Evolutionary conservation across 2,888 invertebrate genomes (phyloP).

Genomic region (Dioctria rufipes): DNA sequence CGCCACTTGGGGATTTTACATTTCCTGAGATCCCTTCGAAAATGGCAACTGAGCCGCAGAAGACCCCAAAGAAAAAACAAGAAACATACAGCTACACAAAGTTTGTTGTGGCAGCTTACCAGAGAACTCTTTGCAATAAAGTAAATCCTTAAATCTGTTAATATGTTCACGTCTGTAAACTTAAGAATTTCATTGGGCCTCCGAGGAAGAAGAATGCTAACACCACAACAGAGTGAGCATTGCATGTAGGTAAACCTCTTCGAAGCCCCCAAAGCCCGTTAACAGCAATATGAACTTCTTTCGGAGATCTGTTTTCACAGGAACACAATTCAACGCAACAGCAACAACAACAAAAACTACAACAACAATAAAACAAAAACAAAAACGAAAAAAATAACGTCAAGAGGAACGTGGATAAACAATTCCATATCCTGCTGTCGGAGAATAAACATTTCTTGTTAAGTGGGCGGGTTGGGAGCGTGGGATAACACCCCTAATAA

Average conservation of each 20-base stretch:
- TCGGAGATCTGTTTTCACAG: constrained; percentile 36
- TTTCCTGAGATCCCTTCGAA: constrained; percentile 13
- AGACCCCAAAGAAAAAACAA: background rate
- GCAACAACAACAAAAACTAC: too few species aligned
- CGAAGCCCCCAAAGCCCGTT: background rate
- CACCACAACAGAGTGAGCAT: constrained; percentile 6
- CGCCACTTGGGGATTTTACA: constrained; percentile 46
- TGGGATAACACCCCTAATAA: constrained; percentile 16
- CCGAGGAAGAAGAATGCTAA: background rate
- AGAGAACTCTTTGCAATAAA: constrained; percentile 35
- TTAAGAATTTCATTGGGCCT: constrained; percentile 34
- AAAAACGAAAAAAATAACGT: background rate
- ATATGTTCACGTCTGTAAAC: constrained; percentile 51
- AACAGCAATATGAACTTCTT: constrained; percentile 36
- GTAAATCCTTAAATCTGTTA: constrained; percentile 52
- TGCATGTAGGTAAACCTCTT: background rate
- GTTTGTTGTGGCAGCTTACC: constrained; percentile 29
- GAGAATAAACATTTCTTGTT: constrained; percentile 48
- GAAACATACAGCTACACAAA: background rate
- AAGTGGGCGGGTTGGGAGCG: background rate
- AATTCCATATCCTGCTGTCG: constrained; percentile 50
- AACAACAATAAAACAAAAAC: too few species aligned
- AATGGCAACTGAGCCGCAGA: constrained; percentile 11
- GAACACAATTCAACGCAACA: background rate
- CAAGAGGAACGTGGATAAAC: constrained; percentile 49